Base-by-base conservation (phyloP, 2,888 invertebrate species). In the Dermolepida albohirtum region DNA sequence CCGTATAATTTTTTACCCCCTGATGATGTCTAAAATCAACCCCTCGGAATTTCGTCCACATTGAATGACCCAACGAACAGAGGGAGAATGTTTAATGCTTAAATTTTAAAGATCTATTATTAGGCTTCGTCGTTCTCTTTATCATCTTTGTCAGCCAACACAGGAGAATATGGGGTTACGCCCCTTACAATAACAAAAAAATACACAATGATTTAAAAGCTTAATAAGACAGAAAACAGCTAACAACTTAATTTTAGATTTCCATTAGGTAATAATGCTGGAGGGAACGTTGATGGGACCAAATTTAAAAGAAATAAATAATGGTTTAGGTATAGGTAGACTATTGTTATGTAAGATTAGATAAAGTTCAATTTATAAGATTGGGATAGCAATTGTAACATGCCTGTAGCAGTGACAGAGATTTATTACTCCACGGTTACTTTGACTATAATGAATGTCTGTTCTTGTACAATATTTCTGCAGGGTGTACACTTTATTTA, bases 221-320 rank as follows among this genome's bases (percentile, higher is more conserved):
- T 7, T 44, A 59, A 59, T 59, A 59, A 59, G 59, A 29, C 59
- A 44, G 29, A 34, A 59, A 44, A 27, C 59, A 59, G 59, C 41
- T 59, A 59, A 59, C 59, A 44, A 59, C 59, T 59, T 59, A 59
- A 59, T 59, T 59, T 44, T 59, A 59, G 43, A 59, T 59, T 59
- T 44, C 44, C 47, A 29, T 34, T 6, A 34, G 34, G 34, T 43
- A 17, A 22, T 22, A 22, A 14, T n/a, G 8, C 47, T 43, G 29
- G 27, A n/a, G 12, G 44, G 43, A 29, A 14, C 12, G 59, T 43
- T 14, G 29, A 27, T 29, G 59, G 34, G 44, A 59, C 59, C 44
- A 29, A 14, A 57, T 57, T 57, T 57, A 57, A 44, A 57, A 14
- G 59, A 44, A 47, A 29, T 59, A 59, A 59, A 59, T 59, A 59